These are phyloP conservation scores for Procavia capensis DNA, from an alignment of 2,113 vertebrate genomes.

Conservation along the genomic window DNA sequence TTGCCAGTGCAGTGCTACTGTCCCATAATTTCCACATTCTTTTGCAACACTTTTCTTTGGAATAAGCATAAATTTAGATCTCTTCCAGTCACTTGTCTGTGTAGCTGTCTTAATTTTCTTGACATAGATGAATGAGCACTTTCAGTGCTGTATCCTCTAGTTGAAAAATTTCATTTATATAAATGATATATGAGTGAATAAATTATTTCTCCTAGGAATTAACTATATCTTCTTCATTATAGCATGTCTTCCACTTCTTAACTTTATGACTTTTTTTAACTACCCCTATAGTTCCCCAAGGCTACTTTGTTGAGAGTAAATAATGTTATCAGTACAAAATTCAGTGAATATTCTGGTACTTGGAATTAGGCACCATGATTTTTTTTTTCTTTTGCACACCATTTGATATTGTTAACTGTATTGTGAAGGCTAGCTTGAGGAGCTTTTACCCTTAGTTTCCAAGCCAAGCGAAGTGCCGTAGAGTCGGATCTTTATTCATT, in stretches of 20 bases:
- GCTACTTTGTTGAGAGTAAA: neutral
- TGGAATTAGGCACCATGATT: neutral
- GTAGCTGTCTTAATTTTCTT: too few species aligned
- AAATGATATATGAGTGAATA: neutral
- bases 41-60: too few species aligned
- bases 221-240: neutral
- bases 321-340: neutral
- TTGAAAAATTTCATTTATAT: neutral
- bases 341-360: neutral
- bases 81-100: too few species aligned
- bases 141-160: too few species aligned
- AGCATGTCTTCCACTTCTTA: neutral
- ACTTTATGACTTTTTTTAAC: neutral
- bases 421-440: neutral
- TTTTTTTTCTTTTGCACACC: neutral
- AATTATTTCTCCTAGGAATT: neutral
- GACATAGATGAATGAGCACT: too few species aligned
- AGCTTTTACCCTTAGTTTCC: neutral
- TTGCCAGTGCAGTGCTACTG: too few species aligned
- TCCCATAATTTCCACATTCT: too few species aligned
- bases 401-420: neutral
- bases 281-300: neutral
- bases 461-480: too few species aligned
- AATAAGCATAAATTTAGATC: too few species aligned
- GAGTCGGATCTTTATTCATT: conserved; percentile 42